Percentiles rank a stretch among this genome's conserved stretches.
Evolutionary conservation across 2,888 invertebrate species (phyloP).

Genomic region (Rhorus exstirpatorius): DNA sequence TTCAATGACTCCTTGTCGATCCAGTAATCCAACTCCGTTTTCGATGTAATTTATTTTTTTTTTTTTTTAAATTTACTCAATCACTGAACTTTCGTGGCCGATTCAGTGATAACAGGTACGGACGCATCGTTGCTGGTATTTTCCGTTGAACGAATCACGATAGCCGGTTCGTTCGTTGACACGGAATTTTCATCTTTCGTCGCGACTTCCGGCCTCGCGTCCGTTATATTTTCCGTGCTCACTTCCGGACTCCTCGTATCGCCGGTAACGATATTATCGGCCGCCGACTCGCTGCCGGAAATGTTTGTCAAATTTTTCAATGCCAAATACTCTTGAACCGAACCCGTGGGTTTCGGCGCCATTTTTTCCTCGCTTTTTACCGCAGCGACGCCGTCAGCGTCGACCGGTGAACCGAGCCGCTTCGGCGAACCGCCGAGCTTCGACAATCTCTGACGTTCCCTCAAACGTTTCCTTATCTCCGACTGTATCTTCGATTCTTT

Average conservation of each 20-base stretch:
- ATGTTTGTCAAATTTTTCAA: conserved; percentile 75
- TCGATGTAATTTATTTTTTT: neutral
- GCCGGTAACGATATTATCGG: neutral
- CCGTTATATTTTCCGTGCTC: neutral
- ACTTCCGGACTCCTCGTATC: conserved; percentile 4
- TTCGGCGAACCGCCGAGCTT: conserved; percentile 81
- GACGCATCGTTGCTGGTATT: neutral
- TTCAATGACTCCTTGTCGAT: neutral
- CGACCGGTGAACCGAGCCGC: conserved; percentile 76
- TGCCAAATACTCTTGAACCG: conserved; percentile 84
- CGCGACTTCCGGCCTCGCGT: neutral
- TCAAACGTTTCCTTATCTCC: conserved; percentile 84
- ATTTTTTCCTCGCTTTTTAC: conserved; percentile 54
- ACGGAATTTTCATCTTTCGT: neutral
- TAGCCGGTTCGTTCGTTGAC: neutral
- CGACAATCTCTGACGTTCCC: conserved; percentile 83
- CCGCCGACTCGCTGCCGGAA: neutral
- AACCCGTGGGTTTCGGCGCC: conserved; percentile 80
- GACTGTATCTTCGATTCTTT: conserved; percentile 85
- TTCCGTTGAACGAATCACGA: neutral
- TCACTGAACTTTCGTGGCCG: neutral
- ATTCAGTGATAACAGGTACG: neutral
- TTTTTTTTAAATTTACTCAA: neutral
- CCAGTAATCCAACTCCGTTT: no score
- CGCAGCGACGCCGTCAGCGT: no score